These are phyloP conservation scores for Phasia obesa DNA, from an alignment of 2,888 invertebrate genomes.

Conservation along the genomic window DNA sequence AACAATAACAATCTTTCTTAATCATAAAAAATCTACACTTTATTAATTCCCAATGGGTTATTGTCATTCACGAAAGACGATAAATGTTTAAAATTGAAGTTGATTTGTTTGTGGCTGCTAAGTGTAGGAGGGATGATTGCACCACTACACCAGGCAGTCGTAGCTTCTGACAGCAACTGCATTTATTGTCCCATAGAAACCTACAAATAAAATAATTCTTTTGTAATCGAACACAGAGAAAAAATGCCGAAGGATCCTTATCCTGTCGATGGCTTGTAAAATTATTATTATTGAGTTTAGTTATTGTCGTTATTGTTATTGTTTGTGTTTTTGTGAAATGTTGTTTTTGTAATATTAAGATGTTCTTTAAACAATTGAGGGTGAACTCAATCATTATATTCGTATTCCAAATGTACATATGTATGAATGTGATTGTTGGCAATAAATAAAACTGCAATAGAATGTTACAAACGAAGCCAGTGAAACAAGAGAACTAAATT, in stretches of 20 bases:
- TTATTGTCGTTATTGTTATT: slow-evolving; percentile 53
- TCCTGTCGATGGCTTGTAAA: slow-evolving; percentile 72
- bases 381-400: slow-evolving; percentile 45
- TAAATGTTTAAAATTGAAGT: slow-evolving; percentile 41
- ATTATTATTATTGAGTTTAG: slow-evolving; percentile 75
- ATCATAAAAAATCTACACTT: slow-evolving; percentile 67
- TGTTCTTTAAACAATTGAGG: slow-evolving; percentile 60
- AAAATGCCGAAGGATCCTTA: slow-evolving; percentile 53
- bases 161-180: slow-evolving; percentile 36
- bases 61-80: slow-evolving; percentile 53
- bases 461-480: slow-evolving; percentile 42
- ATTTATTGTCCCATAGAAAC: slow-evolving; percentile 31
- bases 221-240: slow-evolving; percentile 22
- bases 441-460: slow-evolving; percentile 56
- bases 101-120: slow-evolving; percentile 10
- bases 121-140: slow-evolving; percentile 50
- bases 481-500: slow-evolving; percentile 49
- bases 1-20: slow-evolving; percentile 59
- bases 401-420: slow-evolving; percentile 1
- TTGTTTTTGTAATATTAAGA: slow-evolving; percentile 50
- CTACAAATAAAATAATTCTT: slow-evolving; percentile 36
- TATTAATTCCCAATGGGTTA: slow-evolving; percentile 68
- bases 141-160: slow-evolving; percentile 2
- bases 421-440: slow-evolving; percentile 44
- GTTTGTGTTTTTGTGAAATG: slow-evolving; percentile 35